Evolutionary conservation across 1,140 invertebrate species (phyloP).

Genomic region (Zaprionus inermis): DNA sequence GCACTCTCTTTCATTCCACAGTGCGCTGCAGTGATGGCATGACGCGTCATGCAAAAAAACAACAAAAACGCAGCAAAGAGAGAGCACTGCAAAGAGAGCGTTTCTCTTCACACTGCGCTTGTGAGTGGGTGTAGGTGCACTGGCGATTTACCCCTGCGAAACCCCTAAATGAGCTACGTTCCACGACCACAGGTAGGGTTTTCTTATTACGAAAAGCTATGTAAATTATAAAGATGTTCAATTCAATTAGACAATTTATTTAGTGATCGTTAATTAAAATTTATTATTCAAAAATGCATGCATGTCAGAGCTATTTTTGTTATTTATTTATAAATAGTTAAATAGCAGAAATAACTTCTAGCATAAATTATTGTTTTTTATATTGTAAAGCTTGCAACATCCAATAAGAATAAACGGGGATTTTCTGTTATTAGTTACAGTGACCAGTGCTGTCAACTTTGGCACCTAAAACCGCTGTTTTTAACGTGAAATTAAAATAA

Average conservation of each 20-base stretch:
- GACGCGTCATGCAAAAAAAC: constrained; percentile 30
- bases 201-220: not conserved
- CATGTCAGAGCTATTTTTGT: not conserved
- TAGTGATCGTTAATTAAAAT: too few relatives aligned
- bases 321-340: not conserved
- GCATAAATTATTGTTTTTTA: too few relatives aligned
- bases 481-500: too few relatives aligned
- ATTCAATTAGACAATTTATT: too few relatives aligned
- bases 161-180: constrained; percentile 14
- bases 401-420: constrained; percentile 5
- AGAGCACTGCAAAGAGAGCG: constrained; percentile 37
- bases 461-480: too few relatives aligned
- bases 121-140: constrained; percentile 32
- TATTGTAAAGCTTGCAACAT: not conserved
- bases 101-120: constrained; percentile 42
- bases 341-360: not conserved
- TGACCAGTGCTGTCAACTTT: too few relatives aligned
- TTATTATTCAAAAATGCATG: too few relatives aligned
- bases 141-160: constrained; percentile 29
- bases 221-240: not conserved
- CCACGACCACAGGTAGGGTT: not conserved
- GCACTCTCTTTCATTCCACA: not conserved
- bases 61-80: not conserved
- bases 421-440: not conserved
- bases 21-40: constrained; percentile 41